phyloP scores from a whole-genome alignment of 2,888 invertebrate genomes.

The Lasioglossum vierecki region DNA sequence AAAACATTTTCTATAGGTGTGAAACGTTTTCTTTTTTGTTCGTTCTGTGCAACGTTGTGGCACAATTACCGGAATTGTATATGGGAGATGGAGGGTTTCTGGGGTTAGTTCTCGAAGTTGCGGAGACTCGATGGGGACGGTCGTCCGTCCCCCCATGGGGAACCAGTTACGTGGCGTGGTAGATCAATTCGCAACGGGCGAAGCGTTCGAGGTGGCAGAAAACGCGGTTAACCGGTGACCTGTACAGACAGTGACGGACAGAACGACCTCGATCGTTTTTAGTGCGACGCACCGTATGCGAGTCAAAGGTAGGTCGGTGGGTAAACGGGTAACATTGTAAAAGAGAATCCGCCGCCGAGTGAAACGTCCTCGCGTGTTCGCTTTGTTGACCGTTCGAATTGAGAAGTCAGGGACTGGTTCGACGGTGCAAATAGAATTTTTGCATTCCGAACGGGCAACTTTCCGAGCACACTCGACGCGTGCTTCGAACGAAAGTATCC shows the following conservation, averaged over 20 bases:
- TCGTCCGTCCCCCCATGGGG: background rate
- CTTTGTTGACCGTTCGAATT: constrained; percentile 37
- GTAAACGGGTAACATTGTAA: constrained; percentile 52
- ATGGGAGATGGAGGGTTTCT: background rate
- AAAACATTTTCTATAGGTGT: too few relatives aligned
- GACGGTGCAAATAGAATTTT: constrained; percentile 15
- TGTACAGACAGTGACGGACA: constrained; percentile 68
- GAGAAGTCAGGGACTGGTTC: constrained; percentile 4
- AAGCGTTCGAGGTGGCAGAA: constrained; percentile 42
- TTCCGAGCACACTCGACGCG: background rate
- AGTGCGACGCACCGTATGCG: constrained; percentile 67
- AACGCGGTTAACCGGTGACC: constrained; percentile 76
- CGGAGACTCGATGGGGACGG: background rate
- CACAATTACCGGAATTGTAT: background rate
- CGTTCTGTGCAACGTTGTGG: too few relatives aligned
- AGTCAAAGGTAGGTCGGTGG: constrained; percentile 63
- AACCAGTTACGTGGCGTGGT: background rate
- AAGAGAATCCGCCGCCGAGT: constrained; percentile 42
- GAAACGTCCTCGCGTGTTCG: constrained; percentile 30
- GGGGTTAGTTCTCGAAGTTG: background rate
- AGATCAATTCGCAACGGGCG: constrained; percentile 19
- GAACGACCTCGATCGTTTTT: constrained; percentile 83
- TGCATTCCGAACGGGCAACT: background rate
- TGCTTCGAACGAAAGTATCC: background rate
- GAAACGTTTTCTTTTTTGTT: background rate